Base-by-base conservation (phyloP, 2,797 vertebrate species). In the Chaetophractus vellerosus region DNA sequence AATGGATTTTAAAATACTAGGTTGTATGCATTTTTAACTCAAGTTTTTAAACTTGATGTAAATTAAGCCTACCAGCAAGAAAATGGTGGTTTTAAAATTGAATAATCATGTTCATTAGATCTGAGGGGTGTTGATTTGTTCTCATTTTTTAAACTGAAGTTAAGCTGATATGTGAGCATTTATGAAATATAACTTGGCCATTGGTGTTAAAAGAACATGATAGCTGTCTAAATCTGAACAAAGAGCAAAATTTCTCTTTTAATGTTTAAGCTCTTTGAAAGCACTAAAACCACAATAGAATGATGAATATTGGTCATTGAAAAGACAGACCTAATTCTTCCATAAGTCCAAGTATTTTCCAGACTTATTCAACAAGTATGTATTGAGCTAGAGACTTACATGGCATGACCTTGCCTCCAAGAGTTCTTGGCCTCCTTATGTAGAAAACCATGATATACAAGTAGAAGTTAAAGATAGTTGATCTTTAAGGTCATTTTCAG, bases 61-160 rank as follows among this genome's bases (percentile, higher is more conserved):
- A 82, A 55, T 85, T 90, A 96, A 92, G 79, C 8, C 3, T 48
- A 82, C n/a, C 45, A 50, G 15, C n/a, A 91, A 90, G 14, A 95
- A 88, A 64, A n/a, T 48, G 24, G 10, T 45, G 12, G 3, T 12
- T 82, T 88, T 57, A 48, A 81, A 79, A 9, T 72, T 78, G 64
- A 9, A 52, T 15, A 36, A 6, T 5, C 91, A 15, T 78, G 4
- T 76, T 82, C n/a, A 57, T 69, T 64, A 87, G 50, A 8, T 69
- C 7, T 81, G 68, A 69, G 4, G 5, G 0, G 14, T 72, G 64
- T 80, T 48, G 11, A 71, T 74, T 93, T 75, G 9, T 9, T 92
- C 18, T 95, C 23, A 18, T 36, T 93, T 79, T 79, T 90, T 8
- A 95, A n/a, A 4, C 9, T 59, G 80, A 71, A 91, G 41, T 66